Conservation (phyloP, 2,888 invertebrate species). For the Tanytarsus gracilentus region DNA sequence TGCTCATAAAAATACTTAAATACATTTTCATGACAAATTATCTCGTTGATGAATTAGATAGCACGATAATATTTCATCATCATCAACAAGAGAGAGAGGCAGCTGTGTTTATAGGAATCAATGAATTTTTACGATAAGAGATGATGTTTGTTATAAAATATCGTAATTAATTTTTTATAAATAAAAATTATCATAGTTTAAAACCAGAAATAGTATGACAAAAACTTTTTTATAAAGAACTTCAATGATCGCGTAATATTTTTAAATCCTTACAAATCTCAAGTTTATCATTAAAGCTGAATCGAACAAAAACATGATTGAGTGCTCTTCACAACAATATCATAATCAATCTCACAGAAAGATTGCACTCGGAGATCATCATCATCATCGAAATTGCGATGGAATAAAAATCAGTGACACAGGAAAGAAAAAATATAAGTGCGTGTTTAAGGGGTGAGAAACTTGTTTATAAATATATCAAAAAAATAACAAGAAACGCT, state of each 20-base stretch:
- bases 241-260: background rate
- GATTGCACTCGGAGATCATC: background rate
- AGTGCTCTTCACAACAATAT: background rate
- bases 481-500: background rate
- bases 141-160: background rate
- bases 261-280: background rate
- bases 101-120: too few species aligned
- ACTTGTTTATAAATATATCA: background rate
- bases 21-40: slow-evolving; percentile 25
- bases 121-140: background rate
- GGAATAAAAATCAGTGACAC: slow-evolving; percentile 10
- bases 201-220: too few species aligned
- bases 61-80: slow-evolving; percentile 6
- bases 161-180: too few species aligned
- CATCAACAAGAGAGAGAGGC: background rate
- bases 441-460: background rate
- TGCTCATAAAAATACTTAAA: background rate
- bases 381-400: background rate
- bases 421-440: background rate
- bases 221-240: too few species aligned
- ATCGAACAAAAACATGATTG: background rate
- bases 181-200: too few species aligned
- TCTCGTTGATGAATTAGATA: slow-evolving; percentile 19
- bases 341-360: background rate
- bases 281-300: background rate